Evolutionary conservation across 2,113 vertebrate genomes (phyloP), one percentile per base, ranked within the genome.

Genomic region (Chaenogobius annularis): DNA sequence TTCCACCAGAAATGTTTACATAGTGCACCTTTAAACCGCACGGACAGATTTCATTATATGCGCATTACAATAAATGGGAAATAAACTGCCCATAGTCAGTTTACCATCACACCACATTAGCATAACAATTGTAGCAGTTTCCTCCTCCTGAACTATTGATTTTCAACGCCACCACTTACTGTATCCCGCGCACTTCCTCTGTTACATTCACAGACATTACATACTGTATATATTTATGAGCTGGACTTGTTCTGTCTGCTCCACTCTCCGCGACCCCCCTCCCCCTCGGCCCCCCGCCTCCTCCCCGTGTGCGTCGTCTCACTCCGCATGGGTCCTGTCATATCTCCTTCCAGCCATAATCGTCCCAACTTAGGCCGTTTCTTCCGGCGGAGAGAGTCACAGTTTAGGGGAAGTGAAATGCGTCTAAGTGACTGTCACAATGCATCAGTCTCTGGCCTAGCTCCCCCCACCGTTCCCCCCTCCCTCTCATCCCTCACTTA

Each of bases 331-430:
- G 92, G 95, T 95, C 95, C 94, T 94, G 94, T 95, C 95, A 92
- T 94, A 94, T 96, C 95, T 95, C 90, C 94, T 94, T 95, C 95
- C 93, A 91, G 86, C 93, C 93, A 85, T 96, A 95, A 96, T 93
- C 94, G 95, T 95, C 94, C 91, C 91, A 92, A 92, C 91, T 85
- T 90, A 75, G 75, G 93, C 89, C 88, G 89, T 86, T 88, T 93
- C 85, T 94, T 89, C 92, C 91, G 94, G 95, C 92, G 90, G 47
- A 17, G 47, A 94, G 47, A 94, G 94, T 87, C 90, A 64, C 92
- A 89, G 92, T 93, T 95, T 93, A 94, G 92, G 89, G 93, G 94
- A 95, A 95, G 91, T 66, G 87, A 97, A 96, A 96, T 95, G 92
- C 92, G 89, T 91, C 94, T 95, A 94, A 96, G 94, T 94, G 95